Percentiles rank a stretch among this genome's conserved stretches.
These are phyloP conservation scores for Campoplex capitator DNA, from an alignment of 2,888 invertebrate species.

Conservation along the genomic window DNA sequence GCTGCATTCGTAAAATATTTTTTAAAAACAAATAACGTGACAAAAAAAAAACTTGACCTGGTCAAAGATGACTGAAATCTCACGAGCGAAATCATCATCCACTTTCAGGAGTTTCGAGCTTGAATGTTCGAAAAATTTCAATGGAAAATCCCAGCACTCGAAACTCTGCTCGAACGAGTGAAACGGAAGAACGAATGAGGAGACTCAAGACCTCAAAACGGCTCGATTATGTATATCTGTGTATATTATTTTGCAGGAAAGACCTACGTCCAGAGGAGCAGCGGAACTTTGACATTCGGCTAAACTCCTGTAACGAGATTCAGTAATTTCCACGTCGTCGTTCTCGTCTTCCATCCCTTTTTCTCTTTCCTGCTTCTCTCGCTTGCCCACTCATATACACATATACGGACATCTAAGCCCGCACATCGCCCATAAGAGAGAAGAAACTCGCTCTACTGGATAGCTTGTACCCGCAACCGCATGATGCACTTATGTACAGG, in stretches of 20 bases:
- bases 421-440: conserved; percentile 12
- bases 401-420: conserved; percentile 22
- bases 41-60: not conserved
- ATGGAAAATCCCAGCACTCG: not conserved
- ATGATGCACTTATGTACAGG: conserved; percentile 30
- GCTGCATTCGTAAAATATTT: not conserved
- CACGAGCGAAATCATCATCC: not conserved
- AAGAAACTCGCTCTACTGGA: conserved; percentile 39
- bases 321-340: conserved; percentile 64
- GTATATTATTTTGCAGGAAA: conserved; percentile 14
- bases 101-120: not conserved
- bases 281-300: conserved; percentile 66
- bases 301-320: conserved; percentile 67
- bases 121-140: not conserved
- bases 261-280: conserved; percentile 47
- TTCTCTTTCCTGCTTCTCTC: conserved; percentile 31
- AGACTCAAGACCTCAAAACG: conserved; percentile 38
- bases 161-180: not conserved
- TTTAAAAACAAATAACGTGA: not conserved
- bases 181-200: conserved; percentile 11
- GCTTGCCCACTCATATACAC: conserved; percentile 1
- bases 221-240: conserved; percentile 15
- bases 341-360: conserved; percentile 29
- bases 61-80: not conserved
- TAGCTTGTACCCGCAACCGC: conserved; percentile 42